A percentile compares a stretch with the other conserved stretches of the same genome.
Conservation (phyloP, 2,113 vertebrate species). For the Lota lota region DNA sequence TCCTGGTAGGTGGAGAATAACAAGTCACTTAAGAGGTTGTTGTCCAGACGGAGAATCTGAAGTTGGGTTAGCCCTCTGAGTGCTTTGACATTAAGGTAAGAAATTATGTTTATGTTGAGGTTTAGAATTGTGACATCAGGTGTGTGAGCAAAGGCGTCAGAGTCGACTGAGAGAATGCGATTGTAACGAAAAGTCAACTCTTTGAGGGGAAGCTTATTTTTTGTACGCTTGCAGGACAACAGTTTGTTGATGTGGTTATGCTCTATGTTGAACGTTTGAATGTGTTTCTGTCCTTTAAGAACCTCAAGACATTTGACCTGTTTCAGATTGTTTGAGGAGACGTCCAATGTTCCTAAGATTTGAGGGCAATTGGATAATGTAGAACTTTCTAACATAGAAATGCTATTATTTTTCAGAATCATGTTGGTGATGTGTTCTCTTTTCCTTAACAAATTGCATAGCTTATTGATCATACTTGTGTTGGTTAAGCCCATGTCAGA, state of each 20-base stretch:
- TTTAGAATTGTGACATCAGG: constrained; percentile 61
- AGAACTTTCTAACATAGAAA: fast-evolving
- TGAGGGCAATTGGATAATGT: constrained; percentile 56
- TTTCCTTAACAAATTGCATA: constrained; percentile 55
- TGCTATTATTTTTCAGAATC: constrained; percentile 34
- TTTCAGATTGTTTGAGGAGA: constrained; percentile 69
- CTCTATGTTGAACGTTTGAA: constrained; percentile 60
- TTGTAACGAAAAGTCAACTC: constrained; percentile 77
- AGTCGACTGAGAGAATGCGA: constrained; percentile 59
- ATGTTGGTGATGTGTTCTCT: constrained; percentile 40
- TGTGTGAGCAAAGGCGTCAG: constrained; percentile 61
- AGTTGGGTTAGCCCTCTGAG: constrained; percentile 68
- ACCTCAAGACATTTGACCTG: constrained; percentile 36
- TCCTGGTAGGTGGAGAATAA: constrained; percentile 62
- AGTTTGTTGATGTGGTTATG: constrained; percentile 70
- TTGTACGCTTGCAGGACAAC: constrained; percentile 1
- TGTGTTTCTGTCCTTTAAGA: fast-evolving
- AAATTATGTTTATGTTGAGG: constrained; percentile 80
- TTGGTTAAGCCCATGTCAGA: constrained; percentile 60
- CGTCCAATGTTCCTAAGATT: constrained; percentile 50
- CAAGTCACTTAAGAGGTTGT: constrained; percentile 81
- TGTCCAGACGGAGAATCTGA: constrained; percentile 75
- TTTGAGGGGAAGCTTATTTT: fast-evolving
- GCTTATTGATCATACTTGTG: background rate
- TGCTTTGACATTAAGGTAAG: constrained; percentile 53